phyloP scores from a whole-genome alignment of 2,113 vertebrate species.

The Mus spicilegus region DNA sequence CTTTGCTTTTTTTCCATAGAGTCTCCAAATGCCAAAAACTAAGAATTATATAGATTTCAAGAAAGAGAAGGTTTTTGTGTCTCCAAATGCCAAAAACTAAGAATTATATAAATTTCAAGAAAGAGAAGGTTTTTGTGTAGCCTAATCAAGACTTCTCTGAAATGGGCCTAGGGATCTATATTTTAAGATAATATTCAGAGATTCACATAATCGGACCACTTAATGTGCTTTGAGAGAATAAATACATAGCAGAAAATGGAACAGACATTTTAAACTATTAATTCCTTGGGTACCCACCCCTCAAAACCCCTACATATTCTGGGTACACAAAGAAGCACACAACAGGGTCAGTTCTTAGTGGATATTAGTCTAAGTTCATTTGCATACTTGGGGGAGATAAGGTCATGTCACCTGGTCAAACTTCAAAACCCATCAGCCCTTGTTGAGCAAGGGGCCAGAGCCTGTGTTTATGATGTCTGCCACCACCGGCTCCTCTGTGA shows the following conservation, averaged over 20 bases:
- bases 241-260: not conserved
- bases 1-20: not conserved
- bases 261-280: not conserved
- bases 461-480: not conserved
- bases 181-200: slow-evolving; percentile 80
- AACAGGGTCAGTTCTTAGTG: not conserved
- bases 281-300: not conserved
- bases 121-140: not conserved
- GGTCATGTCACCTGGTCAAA: not conserved
- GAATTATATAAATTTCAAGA: not conserved
- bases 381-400: not conserved
- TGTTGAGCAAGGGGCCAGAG: not conserved
- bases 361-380: not conserved
- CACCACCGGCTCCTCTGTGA: not conserved
- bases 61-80: not conserved
- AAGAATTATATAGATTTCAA: not conserved
- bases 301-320: not conserved
- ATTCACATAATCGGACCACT: not conserved
- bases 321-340: not conserved
- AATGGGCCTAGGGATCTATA: not conserved
- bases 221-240: not conserved
- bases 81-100: not conserved
- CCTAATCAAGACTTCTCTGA: not conserved
- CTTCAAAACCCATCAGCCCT: not conserved
- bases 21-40: not conserved